These are phyloP conservation scores for Tridacna crocea DNA, from an alignment of 2,888 invertebrate genomes.

Conservation along the genomic window DNA sequence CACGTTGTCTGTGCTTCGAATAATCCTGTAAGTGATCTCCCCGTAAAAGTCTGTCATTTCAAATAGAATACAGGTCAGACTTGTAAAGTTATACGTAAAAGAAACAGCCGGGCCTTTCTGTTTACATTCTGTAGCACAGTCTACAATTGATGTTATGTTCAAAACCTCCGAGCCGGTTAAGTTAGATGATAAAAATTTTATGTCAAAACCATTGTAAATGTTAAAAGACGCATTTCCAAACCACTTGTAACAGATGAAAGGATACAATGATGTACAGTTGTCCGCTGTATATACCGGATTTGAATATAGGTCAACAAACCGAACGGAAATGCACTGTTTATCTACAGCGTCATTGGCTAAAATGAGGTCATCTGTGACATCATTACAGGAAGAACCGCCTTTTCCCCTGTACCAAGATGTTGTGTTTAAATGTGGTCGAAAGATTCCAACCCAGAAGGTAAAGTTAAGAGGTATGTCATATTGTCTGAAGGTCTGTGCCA, in stretches of 20 bases:
- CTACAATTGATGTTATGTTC: not conserved
- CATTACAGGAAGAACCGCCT: not conserved
- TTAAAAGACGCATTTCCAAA: slow-evolving; percentile 1
- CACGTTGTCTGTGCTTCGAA: not conserved
- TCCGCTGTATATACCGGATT: slow-evolving; percentile 1
- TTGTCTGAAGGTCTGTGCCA: not conserved
- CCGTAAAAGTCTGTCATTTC: not conserved
- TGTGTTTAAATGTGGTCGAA: not conserved
- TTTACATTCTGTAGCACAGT: slow-evolving; percentile 3
- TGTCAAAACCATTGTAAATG: not conserved
- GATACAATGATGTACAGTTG: not conserved
- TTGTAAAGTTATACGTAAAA: not conserved
- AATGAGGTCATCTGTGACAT: not conserved
- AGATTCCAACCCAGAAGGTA: slow-evolving; percentile 7
- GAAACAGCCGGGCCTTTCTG: not conserved
- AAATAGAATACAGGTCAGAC: not conserved
- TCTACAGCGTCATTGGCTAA: not conserved
- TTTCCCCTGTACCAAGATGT: not conserved
- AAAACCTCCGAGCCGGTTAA: not conserved
- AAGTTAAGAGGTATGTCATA: not conserved
- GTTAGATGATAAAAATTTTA: not conserved
- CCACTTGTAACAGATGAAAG: not conserved
- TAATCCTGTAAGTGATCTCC: not conserved
- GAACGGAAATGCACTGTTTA: not conserved
- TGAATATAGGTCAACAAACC: not conserved